These are phyloP conservation scores for Ophiodon elongatus DNA, from an alignment of 2,113 vertebrate genomes.

Conservation along the genomic window DNA sequence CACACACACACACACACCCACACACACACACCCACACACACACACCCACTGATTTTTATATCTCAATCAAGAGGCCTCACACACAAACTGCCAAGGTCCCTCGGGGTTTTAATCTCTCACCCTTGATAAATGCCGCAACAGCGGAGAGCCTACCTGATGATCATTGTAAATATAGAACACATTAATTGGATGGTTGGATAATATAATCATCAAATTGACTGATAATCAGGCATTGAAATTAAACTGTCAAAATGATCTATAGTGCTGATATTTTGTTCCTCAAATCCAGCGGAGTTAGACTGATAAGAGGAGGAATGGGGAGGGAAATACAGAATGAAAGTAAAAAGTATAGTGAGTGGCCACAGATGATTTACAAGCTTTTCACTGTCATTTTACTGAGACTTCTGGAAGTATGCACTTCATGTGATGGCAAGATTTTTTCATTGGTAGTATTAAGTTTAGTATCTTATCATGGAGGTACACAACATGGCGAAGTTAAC, in stretches of 20 bases:
- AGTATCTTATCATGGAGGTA: neutral
- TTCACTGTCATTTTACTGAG: slow-evolving; percentile 33
- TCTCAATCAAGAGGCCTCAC: slow-evolving; percentile 63
- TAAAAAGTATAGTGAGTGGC: slow-evolving; percentile 36
- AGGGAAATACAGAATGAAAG: slow-evolving; percentile 44
- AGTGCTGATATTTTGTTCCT: slow-evolving; percentile 72
- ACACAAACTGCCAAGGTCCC: slow-evolving; percentile 58
- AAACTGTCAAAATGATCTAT: slow-evolving; percentile 87
- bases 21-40: neutral
- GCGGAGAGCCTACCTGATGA: slow-evolving; percentile 71
- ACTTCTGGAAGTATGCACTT: neutral
- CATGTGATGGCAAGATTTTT: neutral
- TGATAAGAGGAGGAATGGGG: slow-evolving; percentile 38
- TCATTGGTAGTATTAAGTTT: neutral
- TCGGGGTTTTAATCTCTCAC: slow-evolving; percentile 63
- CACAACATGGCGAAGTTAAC: neutral
- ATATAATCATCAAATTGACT: slow-evolving; percentile 85
- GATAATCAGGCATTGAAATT: slow-evolving; percentile 85
- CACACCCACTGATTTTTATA: slow-evolving; percentile 28
- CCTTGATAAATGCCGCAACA: slow-evolving; percentile 70
- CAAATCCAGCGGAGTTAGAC: slow-evolving; percentile 55
- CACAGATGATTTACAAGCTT: slow-evolving; percentile 59
- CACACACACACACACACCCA: neutral
- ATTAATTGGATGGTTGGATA: slow-evolving; percentile 85
- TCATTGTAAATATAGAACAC: slow-evolving; percentile 86